A percentile compares a stretch with the other conserved stretches of the same genome.
These are phyloP conservation scores for Sebastes schlegelii DNA, from an alignment of 2,113 vertebrate genomes.

Conservation along the genomic window DNA sequence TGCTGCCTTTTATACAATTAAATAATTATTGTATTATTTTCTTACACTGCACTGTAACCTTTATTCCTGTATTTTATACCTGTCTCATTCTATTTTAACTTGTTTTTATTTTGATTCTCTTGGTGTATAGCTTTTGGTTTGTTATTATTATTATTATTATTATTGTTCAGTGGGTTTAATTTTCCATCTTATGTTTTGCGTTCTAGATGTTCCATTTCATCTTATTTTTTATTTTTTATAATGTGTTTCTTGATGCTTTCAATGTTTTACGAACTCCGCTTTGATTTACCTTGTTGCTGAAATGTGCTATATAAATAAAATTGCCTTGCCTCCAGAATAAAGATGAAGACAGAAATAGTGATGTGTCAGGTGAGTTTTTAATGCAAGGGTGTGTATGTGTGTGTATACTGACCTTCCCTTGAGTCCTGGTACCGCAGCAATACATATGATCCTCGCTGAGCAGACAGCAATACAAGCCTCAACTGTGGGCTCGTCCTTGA, in stretches of 20 bases:
- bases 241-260: no score
- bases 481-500: conserved; percentile 94
- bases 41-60: background rate
- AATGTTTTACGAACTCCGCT: no score
- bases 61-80: background rate
- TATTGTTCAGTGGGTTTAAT: no score
- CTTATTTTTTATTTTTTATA: no score
- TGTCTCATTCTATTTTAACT: background rate
- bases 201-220: no score
- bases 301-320: no score
- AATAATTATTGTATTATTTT: no score
- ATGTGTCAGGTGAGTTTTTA: background rate
- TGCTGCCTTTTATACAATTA: no score
- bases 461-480: conserved; percentile 98
- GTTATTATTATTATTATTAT: no score
- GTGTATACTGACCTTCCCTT: conserved; percentile 78
- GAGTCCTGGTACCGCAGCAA: conserved; percentile 95
- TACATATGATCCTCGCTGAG: conserved; percentile 97
- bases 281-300: no score
- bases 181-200: no score
- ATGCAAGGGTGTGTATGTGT: background rate
- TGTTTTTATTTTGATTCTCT: background rate
- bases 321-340: background rate
- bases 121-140: no score
- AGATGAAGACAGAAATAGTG: background rate